phyloP scores from a whole-genome alignment of 2,797 vertebrate species.

The Nasua narica region DNA sequence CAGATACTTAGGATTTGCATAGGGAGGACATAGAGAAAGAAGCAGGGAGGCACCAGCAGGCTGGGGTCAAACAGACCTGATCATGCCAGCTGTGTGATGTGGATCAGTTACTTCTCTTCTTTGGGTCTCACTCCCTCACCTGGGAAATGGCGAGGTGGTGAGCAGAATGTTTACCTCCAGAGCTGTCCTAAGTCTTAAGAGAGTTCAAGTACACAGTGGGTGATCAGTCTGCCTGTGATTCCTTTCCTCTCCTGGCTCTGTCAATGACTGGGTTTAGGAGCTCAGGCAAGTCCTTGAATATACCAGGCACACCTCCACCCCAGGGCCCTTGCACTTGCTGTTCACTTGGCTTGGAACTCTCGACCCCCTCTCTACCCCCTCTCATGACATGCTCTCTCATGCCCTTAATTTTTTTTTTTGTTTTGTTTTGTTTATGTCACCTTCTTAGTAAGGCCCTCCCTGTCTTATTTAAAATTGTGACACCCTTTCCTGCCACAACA shows the following conservation, averaged over 20 bases:
- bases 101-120: background rate
- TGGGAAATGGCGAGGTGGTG: background rate
- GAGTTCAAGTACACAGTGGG: background rate
- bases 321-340: background rate
- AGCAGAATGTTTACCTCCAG: background rate
- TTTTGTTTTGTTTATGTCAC: background rate
- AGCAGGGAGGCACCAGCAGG: background rate
- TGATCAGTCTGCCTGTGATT: background rate
- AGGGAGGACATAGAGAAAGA: background rate
- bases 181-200: background rate
- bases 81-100: background rate
- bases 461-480: slow-evolving; percentile 17
- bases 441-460: slow-evolving; percentile 13
- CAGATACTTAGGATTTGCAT: background rate
- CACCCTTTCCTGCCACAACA: background rate
- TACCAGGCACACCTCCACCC: background rate
- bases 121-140: background rate
- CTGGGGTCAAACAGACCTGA: background rate
- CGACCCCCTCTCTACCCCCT: background rate
- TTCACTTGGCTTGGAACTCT: background rate
- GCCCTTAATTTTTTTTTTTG: background rate
- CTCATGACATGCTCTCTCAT: background rate
- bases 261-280: background rate
- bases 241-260: background rate
- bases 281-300: background rate